Base-by-base conservation (phyloP, 1,140 invertebrate species). In the Leptinotarsa defecta region DNA sequence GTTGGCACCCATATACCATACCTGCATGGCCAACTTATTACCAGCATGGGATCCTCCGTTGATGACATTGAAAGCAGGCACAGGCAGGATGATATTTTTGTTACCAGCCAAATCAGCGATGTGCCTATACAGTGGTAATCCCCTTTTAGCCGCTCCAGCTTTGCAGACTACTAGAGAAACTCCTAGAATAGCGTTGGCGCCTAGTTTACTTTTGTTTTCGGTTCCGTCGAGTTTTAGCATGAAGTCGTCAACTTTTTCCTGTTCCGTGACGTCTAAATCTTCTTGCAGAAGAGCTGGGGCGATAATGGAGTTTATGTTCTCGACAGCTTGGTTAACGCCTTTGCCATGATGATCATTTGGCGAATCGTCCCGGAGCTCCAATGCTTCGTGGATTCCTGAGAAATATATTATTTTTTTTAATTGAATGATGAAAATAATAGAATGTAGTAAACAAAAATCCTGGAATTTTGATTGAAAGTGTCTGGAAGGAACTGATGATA, bases 1-100 rank as follows among this genome's bases (percentile, higher is more conserved):
- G 8, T 6, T 34, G 34, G 52, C 15, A 98, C 86, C 24, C 13
- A 15, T 57, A 57, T 57, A n/a, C 13, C 98, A 96, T 96, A 99
- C 97, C 87, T 99, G 98, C 96, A 99, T 99, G 75, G 97, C 98
- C 74, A 99, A 88, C 85, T 98, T 98, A 87, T 99, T 99, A 76
- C 97, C 98, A 85, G 98, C 98, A 86, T 99, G 98, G 71, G 95
- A 97, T 62, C 98, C 98, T 79, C 98, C 98, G 86, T 99, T 99
- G 86, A 99, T 99, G 17, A 99, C 97, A 86, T 99, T 99, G 86
- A 99, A 98, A 57, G 97, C 96, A 75, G 98, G 98, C 6, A 97
- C 95, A 13, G 98, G 98, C 64, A 99, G 88, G 74, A 99, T 93
- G 79, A 99, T 95, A 13, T 98, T 88, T 73, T 88, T 91, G 83